Percentiles rank a stretch among this genome's conserved stretches.
Conservation (phyloP, 2,797 vertebrate species). For the Myotis myotis region DNA sequence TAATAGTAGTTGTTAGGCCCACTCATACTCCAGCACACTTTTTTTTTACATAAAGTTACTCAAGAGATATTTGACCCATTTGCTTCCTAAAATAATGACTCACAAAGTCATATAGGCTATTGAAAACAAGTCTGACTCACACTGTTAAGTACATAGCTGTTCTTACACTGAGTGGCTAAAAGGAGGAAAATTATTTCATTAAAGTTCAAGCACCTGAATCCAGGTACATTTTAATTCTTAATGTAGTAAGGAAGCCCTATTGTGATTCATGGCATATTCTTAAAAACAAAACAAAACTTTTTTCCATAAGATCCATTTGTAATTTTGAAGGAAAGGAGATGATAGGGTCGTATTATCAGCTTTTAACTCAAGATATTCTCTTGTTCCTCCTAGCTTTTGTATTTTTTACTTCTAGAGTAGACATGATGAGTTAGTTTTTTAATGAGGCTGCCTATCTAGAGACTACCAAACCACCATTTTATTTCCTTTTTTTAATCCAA, state of each 20-base stretch:
- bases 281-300: neutral
- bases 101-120: neutral
- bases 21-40: neutral
- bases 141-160: neutral
- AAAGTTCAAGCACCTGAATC: neutral
- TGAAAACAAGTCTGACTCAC: neutral
- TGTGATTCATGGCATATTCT: neutral
- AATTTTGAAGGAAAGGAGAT: neutral
- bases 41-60: neutral
- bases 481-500: neutral
- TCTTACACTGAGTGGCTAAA: neutral
- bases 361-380: neutral
- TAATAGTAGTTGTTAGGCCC: neutral
- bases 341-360: neutral
- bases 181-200: neutral
- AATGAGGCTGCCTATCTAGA: neutral
- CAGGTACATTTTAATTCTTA: neutral
- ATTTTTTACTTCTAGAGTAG: neutral
- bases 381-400: neutral
- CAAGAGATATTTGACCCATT: neutral
- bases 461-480: neutral
- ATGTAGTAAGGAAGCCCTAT: neutral
- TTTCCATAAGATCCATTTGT: neutral
- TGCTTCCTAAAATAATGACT: neutral
- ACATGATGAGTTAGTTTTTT: neutral